Base-by-base conservation (phyloP, 2,113 vertebrate genomes). In the Gambusia affinis region DNA sequence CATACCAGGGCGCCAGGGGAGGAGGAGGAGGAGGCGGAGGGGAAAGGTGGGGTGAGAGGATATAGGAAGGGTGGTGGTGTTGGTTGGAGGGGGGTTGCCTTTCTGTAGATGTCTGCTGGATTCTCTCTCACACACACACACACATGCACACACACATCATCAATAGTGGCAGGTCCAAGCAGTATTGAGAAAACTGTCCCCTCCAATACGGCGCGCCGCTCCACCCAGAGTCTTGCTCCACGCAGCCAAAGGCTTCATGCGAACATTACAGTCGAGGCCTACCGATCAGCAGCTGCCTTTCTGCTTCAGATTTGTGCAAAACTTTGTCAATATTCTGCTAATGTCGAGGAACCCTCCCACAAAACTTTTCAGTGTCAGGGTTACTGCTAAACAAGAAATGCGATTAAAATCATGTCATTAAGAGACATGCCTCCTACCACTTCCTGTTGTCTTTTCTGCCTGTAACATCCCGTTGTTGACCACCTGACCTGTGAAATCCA, bases 151-250 rank as follows among this genome's bases (percentile, higher is more conserved):
- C 14, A 84, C 85, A 89, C 89, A 91, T 87, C 87, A 91, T 92
- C 89, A 92, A 84, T 84, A 90, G 87, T 86, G 89, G 92, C 89
- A 91, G 91, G 90, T 92, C 90, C 93, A 88, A 86, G 89, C 93
- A 80, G 84, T 69, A 88, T 80, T 81, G 85, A 91, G 86, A 89
- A 88, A 91, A 85, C 87, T 84, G 68, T 70, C 75, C 35, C 6
- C 44, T 54, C 79, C 77, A 82, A 77, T 35, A 72, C 76, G 90
- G 88, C 87, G 87, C 78, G 90, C 82, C 82, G 81, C 87, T 92
- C 88, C 88, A 91, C 85, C 89, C 74, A 67, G 81, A 84, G 79
- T 92, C 88, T 81, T 87, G 88, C 90, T 92, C 91, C 91, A 88
- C 89, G 86, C 81, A 80, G 75, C 51, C 88, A 90, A 79, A 88